A percentile compares a stretch with the other conserved stretches of the same genome.
Evolutionary conservation across 2,888 invertebrate species (phyloP).

Genomic region (Amphipoea lucens): DNA sequence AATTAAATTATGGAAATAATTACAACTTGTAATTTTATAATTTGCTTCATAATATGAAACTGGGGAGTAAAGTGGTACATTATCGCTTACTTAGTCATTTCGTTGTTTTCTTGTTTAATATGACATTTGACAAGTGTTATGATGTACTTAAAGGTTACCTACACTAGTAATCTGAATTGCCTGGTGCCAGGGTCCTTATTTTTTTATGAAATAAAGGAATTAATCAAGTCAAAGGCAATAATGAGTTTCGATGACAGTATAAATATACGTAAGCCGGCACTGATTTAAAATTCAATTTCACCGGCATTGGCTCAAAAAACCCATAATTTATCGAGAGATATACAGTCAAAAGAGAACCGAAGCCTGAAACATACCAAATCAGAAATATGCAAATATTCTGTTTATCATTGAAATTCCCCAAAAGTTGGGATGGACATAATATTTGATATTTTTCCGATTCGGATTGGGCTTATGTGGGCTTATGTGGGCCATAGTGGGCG

Average conservation of each 20-base stretch:
- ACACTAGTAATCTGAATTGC: background rate
- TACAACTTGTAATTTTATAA: conserved; percentile 51
- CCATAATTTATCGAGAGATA: conserved; percentile 3
- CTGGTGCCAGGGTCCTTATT: background rate
- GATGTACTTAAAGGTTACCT: too few relatives aligned
- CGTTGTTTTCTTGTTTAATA: background rate
- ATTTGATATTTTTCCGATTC: conserved; percentile 59
- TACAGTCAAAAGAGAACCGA: background rate
- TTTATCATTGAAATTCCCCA: conserved; percentile 49
- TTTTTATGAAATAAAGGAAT: too few relatives aligned
- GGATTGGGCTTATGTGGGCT: conserved; percentile 40
- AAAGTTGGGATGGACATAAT: conserved; percentile 34
- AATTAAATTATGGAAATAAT: conserved; percentile 53
- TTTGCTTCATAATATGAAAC: conserved; percentile 30
- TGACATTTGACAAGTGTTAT: background rate
- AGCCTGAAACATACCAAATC: conserved; percentile 31
- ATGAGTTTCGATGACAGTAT: background rate
- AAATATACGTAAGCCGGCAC: background rate
- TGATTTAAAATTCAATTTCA: conserved; percentile 1
- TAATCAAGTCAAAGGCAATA: too few relatives aligned
- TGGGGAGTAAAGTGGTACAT: background rate
- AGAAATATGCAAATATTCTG: conserved; percentile 48
- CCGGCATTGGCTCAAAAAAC: background rate
- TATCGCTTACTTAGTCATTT: conserved; percentile 7
- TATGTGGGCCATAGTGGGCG: conserved; percentile 32